Conservation (phyloP, 2,113 vertebrate species). For the Archocentrus centrarchus region DNA sequence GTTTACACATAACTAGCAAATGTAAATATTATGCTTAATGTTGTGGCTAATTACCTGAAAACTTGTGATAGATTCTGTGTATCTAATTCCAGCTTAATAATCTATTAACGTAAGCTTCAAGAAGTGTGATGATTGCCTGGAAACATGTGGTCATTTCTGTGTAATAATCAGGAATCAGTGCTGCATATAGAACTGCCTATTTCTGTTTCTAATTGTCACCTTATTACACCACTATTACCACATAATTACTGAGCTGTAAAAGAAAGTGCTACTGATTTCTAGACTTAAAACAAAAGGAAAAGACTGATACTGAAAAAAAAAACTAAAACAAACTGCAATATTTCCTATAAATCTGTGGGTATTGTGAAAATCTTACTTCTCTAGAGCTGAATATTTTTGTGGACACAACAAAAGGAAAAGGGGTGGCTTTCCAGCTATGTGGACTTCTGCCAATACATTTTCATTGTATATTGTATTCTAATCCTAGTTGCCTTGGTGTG, state of each 20-base stretch:
- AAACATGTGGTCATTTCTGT: too few relatives aligned
- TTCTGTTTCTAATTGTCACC: too few relatives aligned
- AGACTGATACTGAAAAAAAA: neutral
- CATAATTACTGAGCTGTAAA: neutral
- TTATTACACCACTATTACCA: neutral
- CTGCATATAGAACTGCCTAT: too few relatives aligned
- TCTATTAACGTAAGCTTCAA: neutral
- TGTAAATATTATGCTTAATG: too few relatives aligned
- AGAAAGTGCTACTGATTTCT: neutral
- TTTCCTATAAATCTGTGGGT: neutral
- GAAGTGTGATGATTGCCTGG: too few relatives aligned
- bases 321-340: neutral
- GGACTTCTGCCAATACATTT: constrained; percentile 11
- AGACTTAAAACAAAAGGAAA: neutral
- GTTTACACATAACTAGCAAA: too few relatives aligned
- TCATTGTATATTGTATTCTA: constrained; percentile 33
- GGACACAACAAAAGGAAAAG: neutral
- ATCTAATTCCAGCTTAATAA: neutral
- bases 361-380: neutral
- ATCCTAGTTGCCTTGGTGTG: constrained; percentile 25
- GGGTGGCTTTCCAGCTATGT: neutral
- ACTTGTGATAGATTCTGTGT: neutral
- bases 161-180: too few relatives aligned
- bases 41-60: neutral
- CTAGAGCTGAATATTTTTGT: neutral